Conservation (phyloP, 1,140 invertebrate genomes). For the Lepidurus packardi region DNA sequence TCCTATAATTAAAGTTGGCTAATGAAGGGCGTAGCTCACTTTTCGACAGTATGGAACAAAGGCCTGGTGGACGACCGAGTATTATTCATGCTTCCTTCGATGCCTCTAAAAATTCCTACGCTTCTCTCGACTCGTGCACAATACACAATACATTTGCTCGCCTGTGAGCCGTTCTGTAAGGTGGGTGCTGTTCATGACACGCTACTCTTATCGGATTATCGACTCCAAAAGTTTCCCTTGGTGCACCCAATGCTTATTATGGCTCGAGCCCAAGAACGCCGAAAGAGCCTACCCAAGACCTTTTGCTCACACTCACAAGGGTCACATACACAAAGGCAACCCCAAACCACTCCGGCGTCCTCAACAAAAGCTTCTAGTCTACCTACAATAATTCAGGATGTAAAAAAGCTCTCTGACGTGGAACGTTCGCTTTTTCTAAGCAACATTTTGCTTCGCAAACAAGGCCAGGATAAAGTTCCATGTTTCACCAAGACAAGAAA, state of each 20-base stretch:
- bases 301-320: conserved; percentile 21
- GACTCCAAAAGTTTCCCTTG: conserved; percentile 14
- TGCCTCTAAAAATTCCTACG: not conserved
- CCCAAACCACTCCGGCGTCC: conserved; percentile 13
- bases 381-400: conserved; percentile 14
- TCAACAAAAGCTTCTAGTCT: conserved; percentile 1
- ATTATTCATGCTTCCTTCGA: not conserved
- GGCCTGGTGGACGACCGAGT: not conserved
- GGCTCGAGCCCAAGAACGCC: conserved; percentile 12
- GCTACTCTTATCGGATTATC: conserved; percentile 19
- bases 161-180: not conserved
- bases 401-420: not conserved
- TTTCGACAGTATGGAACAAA: not conserved
- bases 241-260: not conserved
- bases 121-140: not conserved
- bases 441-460: not conserved
- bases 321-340: conserved; percentile 21
- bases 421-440: not conserved
- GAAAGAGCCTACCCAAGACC: not conserved
- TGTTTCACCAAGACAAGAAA: not conserved
- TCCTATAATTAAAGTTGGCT: not conserved
- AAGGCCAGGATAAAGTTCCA: not conserved
- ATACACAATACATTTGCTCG: not conserved
- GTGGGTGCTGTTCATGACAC: conserved; percentile 16
- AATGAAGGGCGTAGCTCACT: not conserved